Conservation (phyloP, 2,113 vertebrate genomes). For the Hippopotamus amphibius region DNA sequence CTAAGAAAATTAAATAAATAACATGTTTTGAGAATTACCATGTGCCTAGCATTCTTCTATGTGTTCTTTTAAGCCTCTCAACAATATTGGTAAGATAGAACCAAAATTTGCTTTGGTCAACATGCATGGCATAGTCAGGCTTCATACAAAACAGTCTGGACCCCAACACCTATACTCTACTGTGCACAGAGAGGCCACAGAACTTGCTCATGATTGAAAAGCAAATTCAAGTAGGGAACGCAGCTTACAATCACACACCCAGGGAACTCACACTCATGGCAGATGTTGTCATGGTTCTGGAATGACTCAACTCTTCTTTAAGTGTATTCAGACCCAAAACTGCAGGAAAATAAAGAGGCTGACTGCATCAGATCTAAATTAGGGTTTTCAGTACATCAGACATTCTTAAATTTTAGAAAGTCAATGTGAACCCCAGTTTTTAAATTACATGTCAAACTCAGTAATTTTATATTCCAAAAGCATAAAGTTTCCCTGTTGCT, state of each 20-base stretch:
- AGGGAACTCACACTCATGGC: background rate
- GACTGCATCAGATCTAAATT: background rate
- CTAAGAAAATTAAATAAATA: background rate
- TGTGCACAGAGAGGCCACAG: background rate
- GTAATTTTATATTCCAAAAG: conserved; percentile 19
- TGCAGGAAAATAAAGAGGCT: background rate
- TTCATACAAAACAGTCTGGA: background rate
- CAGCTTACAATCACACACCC: background rate
- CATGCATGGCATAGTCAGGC: background rate
- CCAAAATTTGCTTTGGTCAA: background rate
- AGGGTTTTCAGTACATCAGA: background rate
- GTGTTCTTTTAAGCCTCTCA: background rate
- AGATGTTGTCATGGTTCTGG: background rate
- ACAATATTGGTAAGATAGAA: background rate
- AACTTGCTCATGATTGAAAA: background rate
- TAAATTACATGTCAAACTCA: background rate
- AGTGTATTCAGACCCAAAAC: background rate
- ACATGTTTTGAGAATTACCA: background rate
- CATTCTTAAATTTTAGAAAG: conserved; percentile 32
- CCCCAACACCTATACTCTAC: background rate
- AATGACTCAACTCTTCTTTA: background rate
- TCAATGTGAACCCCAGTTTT: background rate
- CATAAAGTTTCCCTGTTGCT: conserved; percentile 8
- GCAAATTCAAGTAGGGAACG: background rate
- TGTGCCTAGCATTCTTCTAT: background rate